Evolutionary conservation across 1,140 invertebrate genomes (phyloP).

Genomic region (Rhopalosiphum maidis): DNA sequence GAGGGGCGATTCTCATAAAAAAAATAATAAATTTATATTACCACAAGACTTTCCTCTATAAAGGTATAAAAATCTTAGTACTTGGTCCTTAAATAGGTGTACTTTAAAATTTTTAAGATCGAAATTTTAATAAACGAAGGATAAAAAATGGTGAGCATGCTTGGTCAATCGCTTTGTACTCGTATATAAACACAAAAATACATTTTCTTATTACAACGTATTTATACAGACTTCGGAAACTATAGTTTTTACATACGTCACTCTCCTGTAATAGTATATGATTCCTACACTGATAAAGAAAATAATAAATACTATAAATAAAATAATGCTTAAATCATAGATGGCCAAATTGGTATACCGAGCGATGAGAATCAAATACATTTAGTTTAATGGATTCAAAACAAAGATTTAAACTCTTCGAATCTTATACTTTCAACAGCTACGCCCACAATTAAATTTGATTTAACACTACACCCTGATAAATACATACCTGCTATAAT

Average conservation of each 20-base stretch:
- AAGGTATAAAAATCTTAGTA: neutral
- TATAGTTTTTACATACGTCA: neutral
- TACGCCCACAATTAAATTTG: neutral
- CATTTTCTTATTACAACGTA: neutral
- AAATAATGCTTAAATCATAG: neutral
- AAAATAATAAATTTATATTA: neutral
- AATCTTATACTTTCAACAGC: too few relatives aligned
- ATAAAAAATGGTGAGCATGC: neutral
- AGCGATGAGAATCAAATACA: neutral
- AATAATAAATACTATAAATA: neutral
- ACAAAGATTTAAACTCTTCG: neutral
- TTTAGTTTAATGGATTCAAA: neutral
- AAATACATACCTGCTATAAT: neutral
- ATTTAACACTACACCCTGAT: neutral
- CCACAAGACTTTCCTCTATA: neutral
- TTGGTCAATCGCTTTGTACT: neutral
- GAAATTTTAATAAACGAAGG: neutral
- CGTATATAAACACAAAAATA: neutral
- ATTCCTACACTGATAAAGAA: neutral
- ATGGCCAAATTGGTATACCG: neutral
- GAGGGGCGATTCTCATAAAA: neutral
- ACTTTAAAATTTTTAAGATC: neutral
- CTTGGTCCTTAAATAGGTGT: neutral
- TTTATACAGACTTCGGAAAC: neutral
- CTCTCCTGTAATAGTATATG: neutral